A percentile compares a stretch with the other conserved stretches of the same genome.
Conservation (phyloP, 2,797 vertebrate genomes). For the Ispidina lecontei region DNA sequence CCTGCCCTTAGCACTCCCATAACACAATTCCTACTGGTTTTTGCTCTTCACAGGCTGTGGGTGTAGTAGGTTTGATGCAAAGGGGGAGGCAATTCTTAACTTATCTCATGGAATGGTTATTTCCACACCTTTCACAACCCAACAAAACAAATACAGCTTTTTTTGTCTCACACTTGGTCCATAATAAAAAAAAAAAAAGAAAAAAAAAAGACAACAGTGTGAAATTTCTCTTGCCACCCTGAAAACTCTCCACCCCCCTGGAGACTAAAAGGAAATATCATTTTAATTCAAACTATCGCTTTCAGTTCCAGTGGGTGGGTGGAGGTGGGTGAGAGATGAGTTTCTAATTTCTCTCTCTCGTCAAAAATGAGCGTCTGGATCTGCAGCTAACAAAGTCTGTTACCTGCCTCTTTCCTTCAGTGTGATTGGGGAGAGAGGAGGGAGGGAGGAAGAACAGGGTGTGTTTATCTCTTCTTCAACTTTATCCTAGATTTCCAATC, state of each 20-base stretch:
- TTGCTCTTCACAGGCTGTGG: background rate
- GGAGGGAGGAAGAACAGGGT: background rate
- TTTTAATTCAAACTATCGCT: constrained; percentile 52
- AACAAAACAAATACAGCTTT: constrained; percentile 10
- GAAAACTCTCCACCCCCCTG: background rate
- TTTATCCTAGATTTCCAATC: background rate
- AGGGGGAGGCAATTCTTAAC: background rate
- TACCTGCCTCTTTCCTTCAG: background rate
- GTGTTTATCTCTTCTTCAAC: background rate
- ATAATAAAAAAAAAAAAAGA: background rate
- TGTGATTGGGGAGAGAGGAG: background rate
- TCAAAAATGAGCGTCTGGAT: background rate
- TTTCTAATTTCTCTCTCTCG: constrained; percentile 39
- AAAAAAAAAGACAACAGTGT: background rate
- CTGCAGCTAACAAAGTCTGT: constrained; percentile 10
- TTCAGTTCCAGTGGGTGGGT: constrained; percentile 30
- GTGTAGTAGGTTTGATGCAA: background rate
- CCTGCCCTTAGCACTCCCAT: background rate
- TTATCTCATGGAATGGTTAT: background rate
- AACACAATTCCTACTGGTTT: background rate
- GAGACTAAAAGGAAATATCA: constrained; percentile 43
- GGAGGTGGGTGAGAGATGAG: constrained; percentile 29
- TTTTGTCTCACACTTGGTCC: constrained; percentile 24
- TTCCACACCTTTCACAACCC: background rate
- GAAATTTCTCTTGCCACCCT: constrained; percentile 11